Conservation (phyloP, 2,888 invertebrate species). For the Chaetoderma sp. region DNA sequence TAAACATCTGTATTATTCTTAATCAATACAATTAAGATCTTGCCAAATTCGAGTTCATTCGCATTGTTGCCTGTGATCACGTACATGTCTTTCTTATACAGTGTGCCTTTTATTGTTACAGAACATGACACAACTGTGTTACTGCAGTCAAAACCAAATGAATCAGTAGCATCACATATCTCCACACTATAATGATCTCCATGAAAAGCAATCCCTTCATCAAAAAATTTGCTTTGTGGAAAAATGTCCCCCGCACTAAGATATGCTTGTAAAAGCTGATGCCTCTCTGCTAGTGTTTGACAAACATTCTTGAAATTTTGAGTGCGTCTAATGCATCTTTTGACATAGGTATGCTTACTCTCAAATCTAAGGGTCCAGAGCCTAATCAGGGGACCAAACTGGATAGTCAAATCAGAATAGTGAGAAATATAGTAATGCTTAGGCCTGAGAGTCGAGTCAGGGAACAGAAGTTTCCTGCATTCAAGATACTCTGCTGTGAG, state of each 20-base stretch:
- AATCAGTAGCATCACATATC: neutral
- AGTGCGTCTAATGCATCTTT: neutral
- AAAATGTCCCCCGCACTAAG: constrained; percentile 8
- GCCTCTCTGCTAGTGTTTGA: constrained; percentile 4
- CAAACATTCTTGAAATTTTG: constrained; percentile 11
- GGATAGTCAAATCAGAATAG: neutral
- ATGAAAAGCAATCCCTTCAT: neutral
- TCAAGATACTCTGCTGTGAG: constrained; percentile 1
- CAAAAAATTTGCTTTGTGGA: no score
- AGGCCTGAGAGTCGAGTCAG: neutral
- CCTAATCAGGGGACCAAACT: constrained; percentile 5
- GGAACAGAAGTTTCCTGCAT: neutral
- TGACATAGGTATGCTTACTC: constrained; percentile 12
- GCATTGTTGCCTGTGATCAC: no score
- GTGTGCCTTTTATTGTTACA: neutral
- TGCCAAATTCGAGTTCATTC: no score
- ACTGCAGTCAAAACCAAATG: no score
- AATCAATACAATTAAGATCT: no score
- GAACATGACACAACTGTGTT: no score
- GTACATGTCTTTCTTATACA: no score
- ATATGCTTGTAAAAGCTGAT: constrained; percentile 10
- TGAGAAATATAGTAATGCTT: constrained; percentile 4
- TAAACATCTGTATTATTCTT: no score
- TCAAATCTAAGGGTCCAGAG: constrained; percentile 12
- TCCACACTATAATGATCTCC: neutral